Base-by-base conservation (phyloP, 2,113 vertebrate species). In the Terrapene triunguis region DNA sequence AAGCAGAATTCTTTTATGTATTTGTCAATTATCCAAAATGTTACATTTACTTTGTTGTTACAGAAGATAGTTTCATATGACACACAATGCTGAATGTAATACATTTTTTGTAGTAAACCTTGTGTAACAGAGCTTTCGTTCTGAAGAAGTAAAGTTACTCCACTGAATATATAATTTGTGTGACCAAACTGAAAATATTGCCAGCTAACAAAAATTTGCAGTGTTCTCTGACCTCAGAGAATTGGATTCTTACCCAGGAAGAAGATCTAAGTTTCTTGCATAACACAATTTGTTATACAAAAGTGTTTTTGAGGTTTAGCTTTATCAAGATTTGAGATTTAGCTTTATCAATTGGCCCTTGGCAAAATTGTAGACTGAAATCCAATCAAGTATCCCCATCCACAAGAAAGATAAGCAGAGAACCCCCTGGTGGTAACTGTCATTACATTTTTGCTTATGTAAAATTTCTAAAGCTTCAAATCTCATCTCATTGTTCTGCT, bases 311-410 rank as follows among this genome's bases (percentile, higher is more conserved):
- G 1, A 62, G 22, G 47, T 38, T 87, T 78, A 6, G 74, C 38
- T 87, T 59, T 83, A 17, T 93, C 69, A 4, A 9, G 2, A 84
- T 53, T 53, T 53, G 51, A 53, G 51, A 53, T 53, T 53, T 53
- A 53, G 54, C 80, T 53, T 92, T 55, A 62, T 12, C 65, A 83
- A 44, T 78, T 51, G 84, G 57, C 53, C 86, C 65, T 85, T 90
- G 84, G 90, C 89, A 95, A 94, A 78, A 48, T 13, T 81, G 47
- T 51, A 76, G n/a, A 25, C 50, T 89, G 32, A 91, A 92, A 79
- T 81, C 83, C 42, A 95, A 82, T 88, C 83, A 53, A 76, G 16
- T 80, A 32, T 47, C 47, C 42, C 59, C 42, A 42, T 48, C 86
- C 53, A 17, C 88, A n/a, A 21, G n/a, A 42, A 47, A n/a, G 76